Conservation (phyloP, 2,113 vertebrate genomes). For the Colistium nudipinnis region DNA sequence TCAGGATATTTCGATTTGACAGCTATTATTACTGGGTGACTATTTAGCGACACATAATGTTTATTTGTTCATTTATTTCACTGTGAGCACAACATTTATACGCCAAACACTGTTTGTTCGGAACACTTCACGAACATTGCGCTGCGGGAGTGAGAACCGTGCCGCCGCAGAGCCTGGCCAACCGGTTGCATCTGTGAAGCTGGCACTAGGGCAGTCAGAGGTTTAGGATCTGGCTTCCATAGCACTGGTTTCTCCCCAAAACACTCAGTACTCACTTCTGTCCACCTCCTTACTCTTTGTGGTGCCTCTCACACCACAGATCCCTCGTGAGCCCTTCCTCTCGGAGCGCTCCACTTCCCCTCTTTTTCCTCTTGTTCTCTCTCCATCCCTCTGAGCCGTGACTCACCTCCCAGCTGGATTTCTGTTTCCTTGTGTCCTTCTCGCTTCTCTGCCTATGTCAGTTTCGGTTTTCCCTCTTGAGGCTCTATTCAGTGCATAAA, state of each 20-base stretch:
- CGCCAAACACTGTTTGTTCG: slow-evolving; percentile 25
- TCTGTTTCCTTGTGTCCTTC: slow-evolving; percentile 45
- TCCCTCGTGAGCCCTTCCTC: slow-evolving; percentile 25
- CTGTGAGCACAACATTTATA: too few species aligned
- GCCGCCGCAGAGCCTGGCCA: slow-evolving; percentile 39
- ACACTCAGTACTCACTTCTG: slow-evolving; percentile 20
- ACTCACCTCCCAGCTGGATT: slow-evolving; percentile 31
- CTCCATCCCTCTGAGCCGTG: slow-evolving; percentile 26
- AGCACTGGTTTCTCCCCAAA: slow-evolving; percentile 39
- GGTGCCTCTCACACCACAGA: slow-evolving; percentile 12
- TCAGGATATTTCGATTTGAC: too few species aligned
- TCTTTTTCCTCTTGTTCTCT: slow-evolving; percentile 9
- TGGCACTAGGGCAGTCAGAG: slow-evolving; percentile 49
- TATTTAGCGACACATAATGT: too few species aligned
- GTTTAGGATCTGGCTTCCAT: slow-evolving; percentile 52
- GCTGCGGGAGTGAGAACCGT: slow-evolving; percentile 58
- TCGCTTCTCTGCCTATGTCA: slow-evolving; percentile 32
- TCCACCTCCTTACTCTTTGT: slow-evolving; percentile 32
- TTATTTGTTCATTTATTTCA: too few species aligned
- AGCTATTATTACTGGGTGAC: too few species aligned
- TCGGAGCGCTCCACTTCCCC: slow-evolving; percentile 22
- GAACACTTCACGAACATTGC: slow-evolving; percentile 66
- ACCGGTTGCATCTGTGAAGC: slow-evolving; percentile 62
- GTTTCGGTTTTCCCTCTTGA: slow-evolving; percentile 6
- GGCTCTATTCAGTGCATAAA: slow-evolving; percentile 9